Conservation (phyloP, 1,140 invertebrate species). For the Conus betulinus region DNA sequence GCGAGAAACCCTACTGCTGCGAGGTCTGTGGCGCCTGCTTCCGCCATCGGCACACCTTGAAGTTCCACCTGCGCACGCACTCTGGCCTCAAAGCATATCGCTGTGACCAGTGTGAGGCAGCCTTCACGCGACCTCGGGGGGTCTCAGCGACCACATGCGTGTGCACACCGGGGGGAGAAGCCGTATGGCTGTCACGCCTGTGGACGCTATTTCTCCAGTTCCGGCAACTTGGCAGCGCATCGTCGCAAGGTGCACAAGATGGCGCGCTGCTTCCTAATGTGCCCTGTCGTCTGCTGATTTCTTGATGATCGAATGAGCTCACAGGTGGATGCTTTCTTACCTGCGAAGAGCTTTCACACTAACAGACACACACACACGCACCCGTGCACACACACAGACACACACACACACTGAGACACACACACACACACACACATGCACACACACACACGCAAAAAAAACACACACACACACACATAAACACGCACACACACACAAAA, state of each 20-base stretch:
- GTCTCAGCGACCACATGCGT: conserved; percentile 10
- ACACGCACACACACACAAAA: no score
- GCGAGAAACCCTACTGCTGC: background rate
- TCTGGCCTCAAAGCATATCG: background rate
- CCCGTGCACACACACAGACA: no score
- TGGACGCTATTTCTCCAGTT: background rate
- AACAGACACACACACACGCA: no score
- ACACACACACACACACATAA: no score
- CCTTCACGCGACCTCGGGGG: background rate
- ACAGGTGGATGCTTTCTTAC: no score
- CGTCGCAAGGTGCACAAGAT: conserved; percentile 3
- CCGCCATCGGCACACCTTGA: background rate
- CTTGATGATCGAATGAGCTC: background rate
- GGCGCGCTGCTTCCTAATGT: background rate
- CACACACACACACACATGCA: no score
- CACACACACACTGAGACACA: no score
- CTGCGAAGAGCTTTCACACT: no score
- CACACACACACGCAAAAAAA: no score
- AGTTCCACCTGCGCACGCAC: conserved; percentile 20
- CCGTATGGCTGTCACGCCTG: conserved; percentile 5
- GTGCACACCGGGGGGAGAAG: conserved; percentile 33
- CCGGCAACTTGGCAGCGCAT: conserved; percentile 14
- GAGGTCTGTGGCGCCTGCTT: background rate
- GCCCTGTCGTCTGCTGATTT: background rate
- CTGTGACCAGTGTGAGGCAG: conserved; percentile 17